Conservation (phyloP, 2,888 invertebrate species). For the Torymus texanus region DNA sequence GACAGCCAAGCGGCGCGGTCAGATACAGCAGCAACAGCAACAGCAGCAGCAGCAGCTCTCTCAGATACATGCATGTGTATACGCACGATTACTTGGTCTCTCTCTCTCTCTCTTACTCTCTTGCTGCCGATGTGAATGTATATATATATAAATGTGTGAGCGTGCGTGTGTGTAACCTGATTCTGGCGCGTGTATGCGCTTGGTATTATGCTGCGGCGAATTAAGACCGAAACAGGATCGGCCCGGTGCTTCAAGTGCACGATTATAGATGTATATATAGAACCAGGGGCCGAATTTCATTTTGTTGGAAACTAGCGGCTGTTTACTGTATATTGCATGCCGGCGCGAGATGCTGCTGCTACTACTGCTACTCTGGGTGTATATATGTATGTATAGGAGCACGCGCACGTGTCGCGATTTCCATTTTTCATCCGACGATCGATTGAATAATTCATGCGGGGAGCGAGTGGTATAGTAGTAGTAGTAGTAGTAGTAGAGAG, state of each 20-base stretch:
- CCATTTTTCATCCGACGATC: slow-evolving; percentile 49
- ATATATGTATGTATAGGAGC: neutral
- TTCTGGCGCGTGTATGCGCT: neutral
- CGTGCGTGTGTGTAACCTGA: slow-evolving; percentile 41
- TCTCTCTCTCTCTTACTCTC: too few species aligned
- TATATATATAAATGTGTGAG: neutral
- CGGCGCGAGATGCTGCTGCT: neutral
- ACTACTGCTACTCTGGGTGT: neutral
- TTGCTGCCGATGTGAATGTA: neutral
- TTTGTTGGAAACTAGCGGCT: neutral
- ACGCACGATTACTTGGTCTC: neutral
- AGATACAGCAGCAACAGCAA: too few species aligned
- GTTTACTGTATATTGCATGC: neutral
- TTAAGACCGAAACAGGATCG: slow-evolving; percentile 40
- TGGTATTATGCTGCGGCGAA: slow-evolving; percentile 21
- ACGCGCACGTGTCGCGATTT: slow-evolving; percentile 20
- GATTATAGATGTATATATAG: neutral
- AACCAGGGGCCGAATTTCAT: slow-evolving; percentile 8
- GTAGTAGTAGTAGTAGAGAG: too few species aligned
- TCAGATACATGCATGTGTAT: neutral
- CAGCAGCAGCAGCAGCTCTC: too few species aligned
- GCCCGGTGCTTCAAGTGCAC: neutral
- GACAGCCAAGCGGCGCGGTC: neutral
- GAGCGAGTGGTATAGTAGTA: too few species aligned
- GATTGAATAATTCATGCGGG: slow-evolving; percentile 55